Conservation (phyloP, 2,113 vertebrate genomes). For the Carassius carassius region DNA sequence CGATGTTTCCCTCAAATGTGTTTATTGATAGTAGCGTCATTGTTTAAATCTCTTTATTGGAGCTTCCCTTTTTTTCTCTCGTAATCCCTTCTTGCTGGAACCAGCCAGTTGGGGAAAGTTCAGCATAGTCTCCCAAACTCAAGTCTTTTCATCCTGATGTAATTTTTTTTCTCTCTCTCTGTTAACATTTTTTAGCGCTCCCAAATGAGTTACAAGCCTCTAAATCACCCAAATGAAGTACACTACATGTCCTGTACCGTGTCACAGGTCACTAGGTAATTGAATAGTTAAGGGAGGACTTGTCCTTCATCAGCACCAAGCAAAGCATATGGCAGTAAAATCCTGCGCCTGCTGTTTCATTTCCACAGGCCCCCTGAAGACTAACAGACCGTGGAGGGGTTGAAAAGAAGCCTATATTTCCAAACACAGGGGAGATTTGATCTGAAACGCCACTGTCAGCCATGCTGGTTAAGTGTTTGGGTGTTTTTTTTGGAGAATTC, state of each 20-base stretch:
- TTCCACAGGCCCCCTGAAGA: slow-evolving; percentile 34
- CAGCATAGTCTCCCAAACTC: neutral
- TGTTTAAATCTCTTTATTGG: slow-evolving; percentile 20
- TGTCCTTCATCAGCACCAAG: slow-evolving; percentile 43
- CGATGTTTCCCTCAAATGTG: neutral
- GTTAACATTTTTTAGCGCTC: neutral
- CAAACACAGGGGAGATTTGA: slow-evolving; percentile 28
- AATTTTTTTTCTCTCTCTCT: neutral
- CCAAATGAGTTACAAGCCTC: neutral
- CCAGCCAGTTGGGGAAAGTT: neutral
- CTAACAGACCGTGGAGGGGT: slow-evolving; percentile 67
- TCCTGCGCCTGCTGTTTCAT: slow-evolving; percentile 45
- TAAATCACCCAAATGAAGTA: slow-evolving; percentile 1
- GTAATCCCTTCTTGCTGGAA: neutral
- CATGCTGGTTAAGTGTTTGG: neutral
- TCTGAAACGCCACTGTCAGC: neutral
- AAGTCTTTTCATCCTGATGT: too few relatives aligned
- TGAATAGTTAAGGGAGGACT: slow-evolving; percentile 49
- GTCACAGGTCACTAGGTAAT: slow-evolving; percentile 49
- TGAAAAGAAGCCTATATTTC: slow-evolving; percentile 40
- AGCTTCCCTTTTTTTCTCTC: slow-evolving; percentile 1
- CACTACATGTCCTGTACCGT: slow-evolving; percentile 26
- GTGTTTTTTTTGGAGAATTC: neutral
- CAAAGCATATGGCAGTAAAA: slow-evolving; percentile 53
- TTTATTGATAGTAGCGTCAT: slow-evolving; percentile 31